phyloP scores from a whole-genome alignment of 1,140 invertebrate species.

The Bathynomus jamesi region DNA sequence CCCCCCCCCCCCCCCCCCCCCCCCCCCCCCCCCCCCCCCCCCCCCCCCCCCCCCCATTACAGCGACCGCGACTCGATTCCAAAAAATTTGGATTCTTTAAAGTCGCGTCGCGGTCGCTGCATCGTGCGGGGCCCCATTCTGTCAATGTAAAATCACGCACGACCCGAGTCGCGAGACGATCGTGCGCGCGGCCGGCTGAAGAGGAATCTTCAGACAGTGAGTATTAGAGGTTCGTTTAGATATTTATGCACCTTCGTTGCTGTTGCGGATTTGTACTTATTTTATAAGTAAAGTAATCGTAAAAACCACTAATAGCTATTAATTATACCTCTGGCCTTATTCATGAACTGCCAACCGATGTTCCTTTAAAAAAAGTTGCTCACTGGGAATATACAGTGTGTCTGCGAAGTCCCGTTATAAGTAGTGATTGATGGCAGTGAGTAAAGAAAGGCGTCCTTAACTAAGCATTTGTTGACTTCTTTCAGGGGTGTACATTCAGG shows the following conservation, averaged over 20 bases:
- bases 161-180: too few relatives aligned
- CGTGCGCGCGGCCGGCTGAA: not conserved
- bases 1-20: too few relatives aligned
- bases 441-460: not conserved
- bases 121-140: too few relatives aligned
- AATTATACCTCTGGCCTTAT: not conserved
- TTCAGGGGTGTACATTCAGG: constrained; percentile 12
- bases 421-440: not conserved
- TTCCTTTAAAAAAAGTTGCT: not conserved
- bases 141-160: too few relatives aligned
- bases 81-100: not conserved
- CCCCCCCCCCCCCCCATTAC: too few relatives aligned
- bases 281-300: too few relatives aligned
- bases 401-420: not conserved
- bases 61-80: not conserved
- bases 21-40: too few relatives aligned
- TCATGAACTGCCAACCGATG: not conserved
- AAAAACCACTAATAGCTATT: not conserved
- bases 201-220: too few relatives aligned
- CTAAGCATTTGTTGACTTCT: not conserved
- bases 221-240: too few relatives aligned
- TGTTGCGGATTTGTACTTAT: too few relatives aligned
- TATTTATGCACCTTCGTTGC: too few relatives aligned
- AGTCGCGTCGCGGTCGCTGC: too few relatives aligned
- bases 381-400: not conserved